Evolutionary conservation across 2,888 invertebrate species (phyloP), one percentile per base, ranked within the genome.

Genomic region (Lycocerus yunnanus): DNA sequence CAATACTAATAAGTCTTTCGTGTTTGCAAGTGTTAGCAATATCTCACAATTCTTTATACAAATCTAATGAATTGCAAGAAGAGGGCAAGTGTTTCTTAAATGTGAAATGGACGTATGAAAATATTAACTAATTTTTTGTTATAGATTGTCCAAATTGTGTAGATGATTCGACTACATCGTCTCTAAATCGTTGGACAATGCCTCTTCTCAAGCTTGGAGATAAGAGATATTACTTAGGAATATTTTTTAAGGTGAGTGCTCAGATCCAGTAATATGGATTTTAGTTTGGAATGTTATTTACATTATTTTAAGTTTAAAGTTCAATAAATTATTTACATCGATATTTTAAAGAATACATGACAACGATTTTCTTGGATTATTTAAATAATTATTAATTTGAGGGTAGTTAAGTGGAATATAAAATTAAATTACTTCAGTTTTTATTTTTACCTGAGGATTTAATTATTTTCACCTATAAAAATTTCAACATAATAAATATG

Each of bases 191-290:
- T 85, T 96, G 96, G 96, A 95, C 95, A 69, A 96, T 96, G 96
- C 96, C 96, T 10, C 89, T 96, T 74, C 89, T 95, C 80, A 95
- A 95, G 85, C 91, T 95, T 65, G 96, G 96, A 61, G 95, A 95
- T 84, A 97, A 96, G 87, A 90, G 94, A 83, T 96, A 96, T 85
- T 97, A 97, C 86, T 89, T 97, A 83, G 96, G 96, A 84, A 96
- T 96, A 87, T 97, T 97, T 89, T 97, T 96, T 88, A 96, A 96
- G 94, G 96, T 96, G 90, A 89, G 87, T 84, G 18, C 3, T 24
- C 9, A 58, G 16, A 24, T 70, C 11, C 68, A 15, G 21, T 67
- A 59, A 16, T 15, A 68, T 63, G 21, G 8, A 43, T 43, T 27
- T 15, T 59, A 59, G 15, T 9, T 8, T 59, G 2, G n/a, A n/a